phyloP scores from a whole-genome alignment of 2,113 vertebrate species.

The Taxidea taxus region DNA sequence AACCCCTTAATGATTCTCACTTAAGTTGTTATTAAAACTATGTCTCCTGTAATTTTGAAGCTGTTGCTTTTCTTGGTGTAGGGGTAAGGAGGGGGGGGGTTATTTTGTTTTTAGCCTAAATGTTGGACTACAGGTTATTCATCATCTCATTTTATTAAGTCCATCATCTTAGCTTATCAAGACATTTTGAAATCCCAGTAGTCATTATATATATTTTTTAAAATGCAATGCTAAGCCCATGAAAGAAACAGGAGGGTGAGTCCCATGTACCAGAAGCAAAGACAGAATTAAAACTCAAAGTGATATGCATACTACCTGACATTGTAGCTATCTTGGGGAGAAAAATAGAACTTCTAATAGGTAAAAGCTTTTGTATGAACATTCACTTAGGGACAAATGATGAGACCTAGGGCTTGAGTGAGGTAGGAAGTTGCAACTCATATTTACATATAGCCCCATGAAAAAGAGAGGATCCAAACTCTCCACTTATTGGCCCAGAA shows the following conservation, averaged over 20 bases:
- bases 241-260: not conserved
- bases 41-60: not conserved
- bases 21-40: not conserved
- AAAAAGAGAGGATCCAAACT: not conserved
- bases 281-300: not conserved
- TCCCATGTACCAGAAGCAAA: not conserved
- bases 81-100: not conserved
- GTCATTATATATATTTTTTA: not conserved
- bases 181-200: not conserved
- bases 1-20: not conserved
- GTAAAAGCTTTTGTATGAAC: not conserved
- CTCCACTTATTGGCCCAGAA: not conserved
- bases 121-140: not conserved
- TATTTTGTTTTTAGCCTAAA: not conserved
- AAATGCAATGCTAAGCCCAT: not conserved
- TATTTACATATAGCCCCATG: not conserved
- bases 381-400: not conserved
- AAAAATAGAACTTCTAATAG: not conserved
- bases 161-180: not conserved
- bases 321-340: not conserved
- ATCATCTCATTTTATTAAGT: not conserved
- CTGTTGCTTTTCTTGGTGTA: not conserved
- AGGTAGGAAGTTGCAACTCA: not conserved
- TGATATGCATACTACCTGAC: not conserved
- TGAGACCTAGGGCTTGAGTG: not conserved